phyloP scores from a whole-genome alignment of 2,113 vertebrate genomes.

The Physeter macrocephalus region DNA sequence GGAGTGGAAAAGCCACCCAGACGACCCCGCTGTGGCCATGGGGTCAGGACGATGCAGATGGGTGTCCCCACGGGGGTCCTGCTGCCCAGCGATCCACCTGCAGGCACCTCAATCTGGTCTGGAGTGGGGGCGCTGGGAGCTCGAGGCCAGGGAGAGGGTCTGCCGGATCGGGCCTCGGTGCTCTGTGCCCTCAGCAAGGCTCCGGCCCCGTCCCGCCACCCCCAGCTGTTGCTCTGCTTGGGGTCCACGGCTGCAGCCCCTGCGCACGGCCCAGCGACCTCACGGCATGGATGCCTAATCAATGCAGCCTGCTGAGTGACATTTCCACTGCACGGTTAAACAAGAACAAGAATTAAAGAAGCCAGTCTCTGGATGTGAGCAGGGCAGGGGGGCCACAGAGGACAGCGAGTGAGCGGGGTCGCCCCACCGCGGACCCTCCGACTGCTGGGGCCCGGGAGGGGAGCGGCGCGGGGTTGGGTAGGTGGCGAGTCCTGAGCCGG shows the following conservation, averaged over 20 bases:
- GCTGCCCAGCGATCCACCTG: not conserved
- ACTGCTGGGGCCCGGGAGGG: not conserved
- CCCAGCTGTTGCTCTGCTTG: too few species aligned
- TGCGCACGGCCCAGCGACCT: not conserved
- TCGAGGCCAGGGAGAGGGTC: too few species aligned
- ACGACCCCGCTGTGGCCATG: fast-evolving
- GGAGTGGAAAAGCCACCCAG: not conserved
- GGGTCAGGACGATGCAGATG: fast-evolving
- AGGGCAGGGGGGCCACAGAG: not conserved
- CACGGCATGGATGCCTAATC: not conserved
- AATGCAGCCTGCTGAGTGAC: not conserved
- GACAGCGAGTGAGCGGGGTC: not conserved
- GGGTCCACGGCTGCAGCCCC: not conserved
- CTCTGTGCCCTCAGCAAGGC: too few species aligned
- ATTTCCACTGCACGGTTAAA: not conserved
- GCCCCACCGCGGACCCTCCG: fast-evolving
- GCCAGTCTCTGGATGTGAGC: not conserved
- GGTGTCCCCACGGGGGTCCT: fast-evolving
- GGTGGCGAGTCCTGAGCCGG: not conserved
- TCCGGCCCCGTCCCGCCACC: too few species aligned
- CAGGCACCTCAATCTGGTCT: too few species aligned
- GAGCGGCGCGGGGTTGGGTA: fast-evolving
- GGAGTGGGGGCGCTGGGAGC: fast-evolving
- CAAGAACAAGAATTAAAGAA: not conserved
- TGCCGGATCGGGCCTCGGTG: fast-evolving